Conservation (phyloP, 2,888 invertebrate genomes). For the Theretra japonica region DNA sequence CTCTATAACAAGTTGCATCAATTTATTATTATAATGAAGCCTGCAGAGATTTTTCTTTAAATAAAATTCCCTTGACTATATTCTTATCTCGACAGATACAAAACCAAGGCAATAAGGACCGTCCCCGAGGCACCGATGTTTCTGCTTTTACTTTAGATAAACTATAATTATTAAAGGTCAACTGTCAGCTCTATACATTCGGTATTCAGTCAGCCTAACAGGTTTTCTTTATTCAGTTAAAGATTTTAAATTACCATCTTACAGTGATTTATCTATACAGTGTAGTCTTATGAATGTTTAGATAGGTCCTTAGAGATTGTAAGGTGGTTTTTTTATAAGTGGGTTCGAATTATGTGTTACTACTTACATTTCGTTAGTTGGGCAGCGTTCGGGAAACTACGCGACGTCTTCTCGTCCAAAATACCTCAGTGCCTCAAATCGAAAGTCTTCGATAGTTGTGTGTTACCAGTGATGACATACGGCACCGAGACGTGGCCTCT, state of each 20-base stretch:
- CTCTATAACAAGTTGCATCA: no score
- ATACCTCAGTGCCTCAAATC: no score
- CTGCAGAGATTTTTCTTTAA: background rate
- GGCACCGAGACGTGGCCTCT: no score
- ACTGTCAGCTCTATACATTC: background rate
- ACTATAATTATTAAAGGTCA: constrained; percentile 3
- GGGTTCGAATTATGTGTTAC: background rate
- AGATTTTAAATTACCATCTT: constrained; percentile 1
- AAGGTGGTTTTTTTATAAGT: background rate
- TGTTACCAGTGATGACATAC: no score
- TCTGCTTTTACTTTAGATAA: background rate
- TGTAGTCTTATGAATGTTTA: background rate
- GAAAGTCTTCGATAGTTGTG: no score
- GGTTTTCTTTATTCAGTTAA: constrained; percentile 2
- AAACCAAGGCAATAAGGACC: background rate
- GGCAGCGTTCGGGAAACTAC: no score
- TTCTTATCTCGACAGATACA: background rate
- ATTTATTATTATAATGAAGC: no score
- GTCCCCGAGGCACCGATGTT: background rate
- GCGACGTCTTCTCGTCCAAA: no score
- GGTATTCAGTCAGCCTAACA: background rate
- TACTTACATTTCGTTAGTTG: no score
- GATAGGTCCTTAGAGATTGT: background rate
- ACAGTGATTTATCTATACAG: background rate
- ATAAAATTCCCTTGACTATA: background rate